These are phyloP conservation scores for Apis laboriosa DNA, from an alignment of 1,140 invertebrate genomes.

Conservation along the genomic window DNA sequence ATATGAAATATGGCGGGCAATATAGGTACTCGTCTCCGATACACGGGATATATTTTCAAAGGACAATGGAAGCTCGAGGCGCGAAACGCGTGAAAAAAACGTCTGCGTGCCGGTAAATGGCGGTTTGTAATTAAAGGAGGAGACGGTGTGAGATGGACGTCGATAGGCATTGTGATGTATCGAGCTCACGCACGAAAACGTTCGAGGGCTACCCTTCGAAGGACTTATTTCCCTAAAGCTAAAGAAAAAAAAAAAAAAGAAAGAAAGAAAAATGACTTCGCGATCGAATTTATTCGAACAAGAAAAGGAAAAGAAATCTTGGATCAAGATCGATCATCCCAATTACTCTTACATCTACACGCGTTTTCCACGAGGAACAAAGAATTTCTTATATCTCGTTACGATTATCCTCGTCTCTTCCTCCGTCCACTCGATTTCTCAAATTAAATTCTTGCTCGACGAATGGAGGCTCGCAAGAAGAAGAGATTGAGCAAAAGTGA, in stretches of 20 bases:
- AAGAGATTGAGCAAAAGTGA: constrained; percentile 25
- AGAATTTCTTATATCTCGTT: too few species aligned
- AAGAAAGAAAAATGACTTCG: too few species aligned
- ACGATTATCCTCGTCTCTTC: too few species aligned
- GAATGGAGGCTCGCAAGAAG: too few species aligned
- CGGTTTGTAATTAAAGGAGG: constrained; percentile 31
- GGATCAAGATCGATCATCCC: too few species aligned
- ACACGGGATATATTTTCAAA: not conserved
- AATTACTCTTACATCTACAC: too few species aligned
- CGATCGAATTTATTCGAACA: not conserved
- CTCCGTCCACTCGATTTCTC: too few species aligned
- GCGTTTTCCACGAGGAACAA: too few species aligned
- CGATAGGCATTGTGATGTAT: constrained; percentile 13
- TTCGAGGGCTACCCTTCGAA: not conserved
- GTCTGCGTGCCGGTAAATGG: constrained; percentile 13
- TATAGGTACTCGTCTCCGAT: not conserved
- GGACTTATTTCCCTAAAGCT: not conserved
- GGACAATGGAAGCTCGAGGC: constrained; percentile 37
- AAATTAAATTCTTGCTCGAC: too few species aligned
- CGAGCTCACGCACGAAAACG: not conserved
- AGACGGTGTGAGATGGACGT: constrained; percentile 5
- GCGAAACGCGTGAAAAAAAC: not conserved
- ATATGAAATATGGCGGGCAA: constrained; percentile 35
- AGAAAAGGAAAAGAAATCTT: too few species aligned
- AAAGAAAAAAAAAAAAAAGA: too few species aligned